Evolutionary conservation across 2,113 vertebrate species (phyloP).

Genomic region (Hippolais icterina): DNA sequence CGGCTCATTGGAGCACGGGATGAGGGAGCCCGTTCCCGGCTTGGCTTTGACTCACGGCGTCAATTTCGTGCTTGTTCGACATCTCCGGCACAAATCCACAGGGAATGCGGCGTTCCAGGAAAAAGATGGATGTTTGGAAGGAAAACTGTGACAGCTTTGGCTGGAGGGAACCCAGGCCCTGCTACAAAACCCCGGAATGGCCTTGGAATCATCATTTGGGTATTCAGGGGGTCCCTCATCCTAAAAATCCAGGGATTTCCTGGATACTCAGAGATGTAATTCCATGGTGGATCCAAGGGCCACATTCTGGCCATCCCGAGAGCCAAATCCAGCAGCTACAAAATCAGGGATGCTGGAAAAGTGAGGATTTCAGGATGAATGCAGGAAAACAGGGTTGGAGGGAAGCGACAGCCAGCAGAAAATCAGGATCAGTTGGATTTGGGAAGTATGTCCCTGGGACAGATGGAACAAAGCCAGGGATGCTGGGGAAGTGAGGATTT

Average conservation of each 20-base stretch:
- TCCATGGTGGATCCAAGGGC: neutral
- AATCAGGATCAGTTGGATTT: neutral
- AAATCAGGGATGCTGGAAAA: neutral
- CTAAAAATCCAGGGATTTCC: neutral
- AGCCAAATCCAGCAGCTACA: neutral
- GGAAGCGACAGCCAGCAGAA: neutral
- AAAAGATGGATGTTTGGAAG: neutral
- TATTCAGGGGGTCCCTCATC: neutral
- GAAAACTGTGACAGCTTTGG: rapidly evolving
- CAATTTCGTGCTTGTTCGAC: neutral
- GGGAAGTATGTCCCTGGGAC: neutral
- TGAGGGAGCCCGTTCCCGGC: neutral
- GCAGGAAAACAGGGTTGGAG: neutral
- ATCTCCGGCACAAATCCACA: neutral
- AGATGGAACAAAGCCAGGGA: neutral
- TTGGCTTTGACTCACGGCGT: rapidly evolving
- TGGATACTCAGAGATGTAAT: rapidly evolving
- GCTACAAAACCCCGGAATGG: neutral
- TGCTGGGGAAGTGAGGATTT: neutral
- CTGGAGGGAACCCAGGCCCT: neutral
- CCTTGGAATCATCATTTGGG: neutral
- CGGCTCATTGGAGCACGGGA: neutral
- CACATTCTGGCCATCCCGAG: rapidly evolving
- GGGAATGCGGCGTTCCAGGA: neutral
- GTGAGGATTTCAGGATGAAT: rapidly evolving